Conservation (phyloP, 2,888 invertebrate genomes). For the Parnassius smintheus region DNA sequence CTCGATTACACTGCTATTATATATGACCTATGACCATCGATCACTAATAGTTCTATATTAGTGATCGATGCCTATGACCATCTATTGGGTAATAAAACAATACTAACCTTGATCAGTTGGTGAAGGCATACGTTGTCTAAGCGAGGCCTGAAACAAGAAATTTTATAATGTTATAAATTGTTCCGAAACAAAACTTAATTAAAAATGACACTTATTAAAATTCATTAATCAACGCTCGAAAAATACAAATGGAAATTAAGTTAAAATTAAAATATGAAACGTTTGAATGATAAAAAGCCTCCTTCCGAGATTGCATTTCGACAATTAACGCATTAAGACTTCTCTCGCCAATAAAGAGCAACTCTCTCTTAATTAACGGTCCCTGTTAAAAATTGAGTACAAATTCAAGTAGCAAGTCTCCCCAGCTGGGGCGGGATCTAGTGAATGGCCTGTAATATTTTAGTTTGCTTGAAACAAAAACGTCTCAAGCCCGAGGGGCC, state of each 20-base stretch:
- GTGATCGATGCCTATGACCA: no score
- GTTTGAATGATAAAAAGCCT: slow-evolving; percentile 72
- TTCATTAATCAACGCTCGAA: slow-evolving; percentile 53
- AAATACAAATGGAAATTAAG: slow-evolving; percentile 42
- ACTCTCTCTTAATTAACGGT: slow-evolving; percentile 76
- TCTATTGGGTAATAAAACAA: not conserved
- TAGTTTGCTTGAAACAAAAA: slow-evolving; percentile 80
- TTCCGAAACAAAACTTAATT: slow-evolving; percentile 30
- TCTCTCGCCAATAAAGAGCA: slow-evolving; percentile 76
- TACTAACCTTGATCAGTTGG: slow-evolving; percentile 70
- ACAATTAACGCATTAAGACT: slow-evolving; percentile 81
- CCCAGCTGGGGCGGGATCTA: slow-evolving; percentile 60
- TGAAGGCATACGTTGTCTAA: slow-evolving; percentile 69
- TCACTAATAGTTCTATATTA: no score
- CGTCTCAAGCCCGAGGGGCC: slow-evolving; percentile 44
- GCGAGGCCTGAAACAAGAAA: slow-evolving; percentile 70
- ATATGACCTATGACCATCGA: no score
- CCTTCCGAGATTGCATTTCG: slow-evolving; percentile 77
- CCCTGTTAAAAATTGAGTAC: slow-evolving; percentile 81
- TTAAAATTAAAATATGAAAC: slow-evolving; percentile 73
- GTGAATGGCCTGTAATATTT: slow-evolving; percentile 80
- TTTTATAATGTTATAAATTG: slow-evolving; percentile 23
- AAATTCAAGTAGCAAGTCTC: slow-evolving; percentile 77
- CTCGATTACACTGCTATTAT: no score
- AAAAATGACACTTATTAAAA: slow-evolving; percentile 46